phyloP scores from a whole-genome alignment of 2,888 invertebrate genomes.

The Alcis repandata region DNA sequence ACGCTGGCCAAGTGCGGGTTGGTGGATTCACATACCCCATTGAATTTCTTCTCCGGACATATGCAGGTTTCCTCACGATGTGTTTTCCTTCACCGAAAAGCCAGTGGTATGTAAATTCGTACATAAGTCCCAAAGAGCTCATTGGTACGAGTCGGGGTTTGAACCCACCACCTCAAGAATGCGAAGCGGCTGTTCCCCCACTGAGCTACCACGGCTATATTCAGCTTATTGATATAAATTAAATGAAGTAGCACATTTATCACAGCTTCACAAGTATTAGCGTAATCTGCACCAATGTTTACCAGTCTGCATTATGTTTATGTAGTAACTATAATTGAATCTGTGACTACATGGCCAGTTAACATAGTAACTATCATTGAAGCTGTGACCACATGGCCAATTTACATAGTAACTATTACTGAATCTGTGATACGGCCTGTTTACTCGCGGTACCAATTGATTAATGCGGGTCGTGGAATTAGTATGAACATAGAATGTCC shows the following conservation, averaged over 20 bases:
- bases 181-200: no score
- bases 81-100: no score
- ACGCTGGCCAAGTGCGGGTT: no score
- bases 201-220: no score
- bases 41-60: no score
- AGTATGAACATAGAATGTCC: conserved; percentile 26
- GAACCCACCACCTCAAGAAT: no score
- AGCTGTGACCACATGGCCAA: not conserved
- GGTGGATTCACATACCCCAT: no score
- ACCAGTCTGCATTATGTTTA: conserved; percentile 4
- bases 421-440: conserved; percentile 22
- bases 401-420: not conserved
- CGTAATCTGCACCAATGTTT: conserved; percentile 6
- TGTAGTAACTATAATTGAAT: not conserved
- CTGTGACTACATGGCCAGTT: conserved; percentile 1
- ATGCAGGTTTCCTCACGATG: no score
- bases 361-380: conserved; percentile 8
- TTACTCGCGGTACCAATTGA: conserved; percentile 48
- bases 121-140: no score
- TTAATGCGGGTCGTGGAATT: conserved; percentile 42
- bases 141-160: no score
- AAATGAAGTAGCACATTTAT: not conserved
- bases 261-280: conserved; percentile 9
- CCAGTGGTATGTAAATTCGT: no score
- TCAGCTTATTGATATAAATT: not conserved